A percentile compares a stretch with the other conserved stretches of the same genome.
These are phyloP conservation scores for Euspilapteryx auroguttella DNA, from an alignment of 2,888 invertebrate genomes.

Conservation along the genomic window DNA sequence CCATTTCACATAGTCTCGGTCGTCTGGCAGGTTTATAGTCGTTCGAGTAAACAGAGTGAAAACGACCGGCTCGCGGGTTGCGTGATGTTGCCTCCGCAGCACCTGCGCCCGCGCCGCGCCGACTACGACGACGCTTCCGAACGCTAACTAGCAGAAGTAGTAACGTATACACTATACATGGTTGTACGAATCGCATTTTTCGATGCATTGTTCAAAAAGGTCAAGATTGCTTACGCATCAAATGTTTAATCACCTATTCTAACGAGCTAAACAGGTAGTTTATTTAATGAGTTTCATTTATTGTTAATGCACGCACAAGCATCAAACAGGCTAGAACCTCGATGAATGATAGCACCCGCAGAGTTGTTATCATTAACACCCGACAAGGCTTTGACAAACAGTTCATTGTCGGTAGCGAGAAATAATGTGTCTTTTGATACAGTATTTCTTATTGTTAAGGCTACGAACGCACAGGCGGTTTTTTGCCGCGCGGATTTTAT, in stretches of 20 bases:
- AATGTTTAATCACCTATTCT: background rate
- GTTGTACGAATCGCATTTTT: slow-evolving; percentile 17
- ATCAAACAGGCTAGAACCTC: too few relatives aligned
- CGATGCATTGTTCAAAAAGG: slow-evolving; percentile 29
- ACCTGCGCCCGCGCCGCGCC: slow-evolving; percentile 29
- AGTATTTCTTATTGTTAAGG: too few relatives aligned
- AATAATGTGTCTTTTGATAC: too few relatives aligned
- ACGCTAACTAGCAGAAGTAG: slow-evolving; percentile 14
- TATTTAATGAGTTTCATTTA: too few relatives aligned
- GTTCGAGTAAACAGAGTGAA: slow-evolving; percentile 35
- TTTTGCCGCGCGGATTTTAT: too few relatives aligned
- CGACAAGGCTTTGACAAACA: slow-evolving; percentile 29
- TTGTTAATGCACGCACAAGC: too few relatives aligned
- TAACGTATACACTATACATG: too few relatives aligned
- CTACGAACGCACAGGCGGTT: too few relatives aligned
- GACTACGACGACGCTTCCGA: slow-evolving; percentile 7
- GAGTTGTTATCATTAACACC: slow-evolving; percentile 38
- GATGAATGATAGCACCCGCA: slow-evolving; percentile 17
- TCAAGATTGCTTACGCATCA: slow-evolving; percentile 23
- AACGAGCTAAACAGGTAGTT: background rate
- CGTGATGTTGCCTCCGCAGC: slow-evolving; percentile 31
- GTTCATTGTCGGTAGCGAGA: slow-evolving; percentile 27
- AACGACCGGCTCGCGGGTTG: slow-evolving; percentile 30
- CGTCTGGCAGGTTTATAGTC: slow-evolving; percentile 30
- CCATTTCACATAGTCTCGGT: slow-evolving; percentile 21